phyloP scores from a whole-genome alignment of 2,113 vertebrate species.

The Rattus norvegicus region DNA sequence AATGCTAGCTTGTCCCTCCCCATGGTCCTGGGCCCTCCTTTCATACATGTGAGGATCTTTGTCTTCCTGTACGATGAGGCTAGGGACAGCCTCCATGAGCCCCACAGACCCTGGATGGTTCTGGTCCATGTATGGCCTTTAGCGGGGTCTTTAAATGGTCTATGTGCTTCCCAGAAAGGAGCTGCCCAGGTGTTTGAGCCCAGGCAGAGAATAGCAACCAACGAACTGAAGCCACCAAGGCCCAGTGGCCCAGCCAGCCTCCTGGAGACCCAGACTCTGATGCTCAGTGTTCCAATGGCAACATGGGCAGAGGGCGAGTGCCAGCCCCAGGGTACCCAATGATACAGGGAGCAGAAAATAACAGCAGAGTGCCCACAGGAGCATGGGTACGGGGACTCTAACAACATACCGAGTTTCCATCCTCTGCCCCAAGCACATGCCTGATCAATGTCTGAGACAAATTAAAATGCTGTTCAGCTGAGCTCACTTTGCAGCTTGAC shows the following conservation, averaged over 20 bases:
- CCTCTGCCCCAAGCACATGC: accelerated
- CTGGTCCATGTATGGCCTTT: accelerated
- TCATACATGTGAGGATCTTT: not conserved
- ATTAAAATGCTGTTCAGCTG: accelerated
- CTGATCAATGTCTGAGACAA: not conserved
- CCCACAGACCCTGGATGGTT: not conserved
- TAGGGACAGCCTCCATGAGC: accelerated
- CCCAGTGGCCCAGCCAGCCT: accelerated
- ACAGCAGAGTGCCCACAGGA: not conserved
- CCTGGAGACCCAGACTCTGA: not conserved
- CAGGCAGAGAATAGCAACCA: not conserved
- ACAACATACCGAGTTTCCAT: accelerated
- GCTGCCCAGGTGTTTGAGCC: not conserved
- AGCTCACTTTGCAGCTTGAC: not conserved
- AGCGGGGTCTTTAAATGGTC: not conserved
- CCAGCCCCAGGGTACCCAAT: not conserved
- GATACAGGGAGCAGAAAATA: not conserved
- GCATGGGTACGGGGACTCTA: not conserved
- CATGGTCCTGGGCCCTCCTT: accelerated
- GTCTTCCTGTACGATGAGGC: not conserved
- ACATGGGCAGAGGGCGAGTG: accelerated
- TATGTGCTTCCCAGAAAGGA: not conserved
- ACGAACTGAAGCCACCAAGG: accelerated
- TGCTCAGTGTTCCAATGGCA: not conserved
- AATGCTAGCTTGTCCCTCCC: accelerated